A percentile compares a stretch with the other conserved stretches of the same genome.
phyloP scores from a whole-genome alignment of 2,888 invertebrate species.

The Chironomus riparius region DNA sequence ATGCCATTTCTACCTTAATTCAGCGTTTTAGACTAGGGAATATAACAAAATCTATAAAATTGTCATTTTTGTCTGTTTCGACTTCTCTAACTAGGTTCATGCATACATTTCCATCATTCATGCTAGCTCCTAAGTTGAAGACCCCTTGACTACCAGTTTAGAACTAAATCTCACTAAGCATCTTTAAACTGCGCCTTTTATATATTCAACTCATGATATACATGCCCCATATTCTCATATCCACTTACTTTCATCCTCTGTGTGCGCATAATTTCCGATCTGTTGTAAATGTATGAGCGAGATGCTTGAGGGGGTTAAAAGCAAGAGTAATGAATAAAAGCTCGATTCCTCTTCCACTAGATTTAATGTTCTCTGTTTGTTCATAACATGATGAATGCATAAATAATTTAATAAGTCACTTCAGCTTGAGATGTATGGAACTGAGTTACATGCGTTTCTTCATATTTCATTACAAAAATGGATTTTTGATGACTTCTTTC shows the following conservation, averaged over 20 bases:
- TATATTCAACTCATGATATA: too few relatives aligned
- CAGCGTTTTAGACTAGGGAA: background rate
- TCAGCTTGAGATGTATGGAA: background rate
- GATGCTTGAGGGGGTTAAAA: background rate
- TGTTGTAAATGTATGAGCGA: too few relatives aligned
- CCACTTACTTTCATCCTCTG: background rate
- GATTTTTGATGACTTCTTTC: slow-evolving; percentile 4
- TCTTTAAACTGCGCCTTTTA: too few relatives aligned
- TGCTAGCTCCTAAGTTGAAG: too few relatives aligned
- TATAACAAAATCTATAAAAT: too few relatives aligned
- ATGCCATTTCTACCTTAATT: background rate
- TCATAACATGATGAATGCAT: slow-evolving; percentile 15
- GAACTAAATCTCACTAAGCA: too few relatives aligned
- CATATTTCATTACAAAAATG: background rate
- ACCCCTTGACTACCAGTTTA: too few relatives aligned
- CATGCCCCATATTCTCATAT: too few relatives aligned
- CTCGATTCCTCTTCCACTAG: slow-evolving; percentile 13
- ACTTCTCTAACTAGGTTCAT: too few relatives aligned
- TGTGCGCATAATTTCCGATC: slow-evolving; percentile 1
- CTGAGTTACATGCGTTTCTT: background rate
- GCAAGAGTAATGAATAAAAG: background rate
- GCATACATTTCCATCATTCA: too few relatives aligned
- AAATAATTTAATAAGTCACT: slow-evolving; percentile 18
- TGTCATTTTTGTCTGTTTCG: too few relatives aligned
- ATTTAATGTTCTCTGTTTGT: slow-evolving; percentile 15